Evolutionary conservation across 2,888 invertebrate genomes (phyloP).

Genomic region (Torymus tubicola): DNA sequence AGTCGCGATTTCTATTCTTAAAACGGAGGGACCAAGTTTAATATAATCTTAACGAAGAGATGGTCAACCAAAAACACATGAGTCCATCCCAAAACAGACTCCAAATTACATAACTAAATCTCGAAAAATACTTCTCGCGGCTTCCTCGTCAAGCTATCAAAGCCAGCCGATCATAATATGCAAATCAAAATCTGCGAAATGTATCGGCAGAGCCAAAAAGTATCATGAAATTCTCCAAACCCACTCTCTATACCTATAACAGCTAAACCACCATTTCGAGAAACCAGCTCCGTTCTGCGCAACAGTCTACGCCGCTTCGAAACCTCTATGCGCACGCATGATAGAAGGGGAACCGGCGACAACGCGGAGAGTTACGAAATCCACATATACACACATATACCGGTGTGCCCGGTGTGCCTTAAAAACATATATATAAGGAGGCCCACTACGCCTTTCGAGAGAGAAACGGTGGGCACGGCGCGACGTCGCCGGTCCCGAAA

Average conservation of each 20-base stretch:
- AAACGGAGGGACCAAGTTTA: neutral
- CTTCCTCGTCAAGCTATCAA: neutral
- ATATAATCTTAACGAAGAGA: neutral
- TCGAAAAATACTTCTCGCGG: neutral
- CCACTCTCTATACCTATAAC: no score
- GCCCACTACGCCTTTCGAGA: neutral
- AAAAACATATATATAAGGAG: constrained; percentile 19
- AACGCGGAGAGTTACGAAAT: constrained; percentile 32
- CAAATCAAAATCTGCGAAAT: constrained; percentile 17
- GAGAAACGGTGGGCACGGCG: neutral
- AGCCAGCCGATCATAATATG: neutral
- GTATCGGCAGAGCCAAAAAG: neutral
- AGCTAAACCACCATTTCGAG: constrained; percentile 2
- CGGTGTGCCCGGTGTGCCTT: neutral
- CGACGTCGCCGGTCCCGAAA: neutral
- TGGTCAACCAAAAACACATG: neutral
- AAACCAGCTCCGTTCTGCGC: neutral
- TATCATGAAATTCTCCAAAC: no score
- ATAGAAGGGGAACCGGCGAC: no score
- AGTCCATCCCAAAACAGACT: neutral
- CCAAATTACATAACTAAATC: constrained; percentile 3
- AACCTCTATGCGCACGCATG: no score
- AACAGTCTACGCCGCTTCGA: no score
- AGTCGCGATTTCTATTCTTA: no score
- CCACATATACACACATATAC: neutral